Evolutionary conservation across 2,113 vertebrate genomes (phyloP).

Genomic region (Ceyx melanurus): DNA sequence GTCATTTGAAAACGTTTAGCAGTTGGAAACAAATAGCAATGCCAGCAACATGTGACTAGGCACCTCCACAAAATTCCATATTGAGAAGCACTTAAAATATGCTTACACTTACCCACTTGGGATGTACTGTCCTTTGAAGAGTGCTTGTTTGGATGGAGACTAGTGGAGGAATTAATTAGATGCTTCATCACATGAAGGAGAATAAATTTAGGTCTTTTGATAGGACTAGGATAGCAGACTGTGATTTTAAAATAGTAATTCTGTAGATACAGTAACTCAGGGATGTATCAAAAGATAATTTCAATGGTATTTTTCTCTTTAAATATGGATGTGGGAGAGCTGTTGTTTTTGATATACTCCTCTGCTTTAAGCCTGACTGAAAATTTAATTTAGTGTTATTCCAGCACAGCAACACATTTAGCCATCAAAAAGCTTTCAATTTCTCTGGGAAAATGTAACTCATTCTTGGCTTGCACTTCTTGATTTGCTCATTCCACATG

Average conservation of each 20-base stretch:
- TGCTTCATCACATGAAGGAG: neutral
- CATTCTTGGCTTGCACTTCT: conserved; percentile 36
- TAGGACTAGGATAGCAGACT: conserved; percentile 15
- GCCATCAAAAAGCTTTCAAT: conserved; percentile 44
- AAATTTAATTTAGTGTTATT: conserved; percentile 2
- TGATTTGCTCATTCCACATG: conserved; percentile 1
- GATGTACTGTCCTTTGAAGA: conserved; percentile 21
- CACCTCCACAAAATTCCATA: neutral
- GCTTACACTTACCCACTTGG: neutral
- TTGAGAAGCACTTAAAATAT: conserved; percentile 27
- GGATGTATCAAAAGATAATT: conserved; percentile 51
- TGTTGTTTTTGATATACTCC: neutral
- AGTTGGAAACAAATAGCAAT: conserved; percentile 3
- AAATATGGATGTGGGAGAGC: conserved; percentile 21
- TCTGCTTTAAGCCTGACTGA: conserved; percentile 8
- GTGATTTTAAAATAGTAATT: conserved; percentile 41
- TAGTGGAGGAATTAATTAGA: conserved; percentile 8
- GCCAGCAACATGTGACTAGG: neutral
- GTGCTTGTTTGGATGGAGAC: neutral
- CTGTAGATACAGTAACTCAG: conserved; percentile 63
- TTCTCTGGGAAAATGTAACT: conserved; percentile 49
- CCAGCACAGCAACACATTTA: neutral
- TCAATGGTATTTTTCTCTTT: conserved; percentile 5
- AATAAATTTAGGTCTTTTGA: neutral
- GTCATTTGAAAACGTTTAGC: neutral